Evolutionary conservation across 2,888 invertebrate genomes (phyloP), one percentile per base, ranked within the genome.

Genomic region (Capitulum mitella): DNA sequence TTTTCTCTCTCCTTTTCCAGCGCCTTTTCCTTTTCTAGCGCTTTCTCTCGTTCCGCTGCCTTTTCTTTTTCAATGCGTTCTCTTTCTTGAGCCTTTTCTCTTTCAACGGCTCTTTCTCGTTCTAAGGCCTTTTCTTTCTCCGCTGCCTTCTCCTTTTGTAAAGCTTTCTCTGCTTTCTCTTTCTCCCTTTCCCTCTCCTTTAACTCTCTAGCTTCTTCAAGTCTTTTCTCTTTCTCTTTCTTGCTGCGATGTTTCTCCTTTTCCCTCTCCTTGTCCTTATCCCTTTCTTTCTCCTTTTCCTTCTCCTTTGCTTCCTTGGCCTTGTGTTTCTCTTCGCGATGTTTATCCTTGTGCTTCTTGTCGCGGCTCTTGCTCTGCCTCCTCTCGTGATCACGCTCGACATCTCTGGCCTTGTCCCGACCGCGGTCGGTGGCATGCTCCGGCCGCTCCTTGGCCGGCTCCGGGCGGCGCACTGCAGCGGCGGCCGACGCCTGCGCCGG

Each of bases 161-260:
- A 14, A 46, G n/a, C n/a, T n/a, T n/a, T n/a, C n/a, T n/a, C 6
- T 43, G 43, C 43, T 22, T 26, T 70, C 22, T 70, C 70, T 32
- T 26, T 70, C 37, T 83, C 82, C 86, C 83, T 81, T 89, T 85
- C 82, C 89, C 90, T 81, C 89, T 88, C 2, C 89, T 89, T 64
- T 5, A n/a, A n/a, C n/a, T 64, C 64, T 64, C 19, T 64, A 5
- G 32, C 64, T 19, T 64, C 34, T 19, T 64, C 64, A 82, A 89
- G 90, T 78, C 87, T 88, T 83, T 90, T 90, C 80, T 83, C 79
- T 46, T 82, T 81, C 26, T 64, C 64, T 34, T 64, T 64, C 64
- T 64, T 34, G 1, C n/a, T n/a, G n/a, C 16, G 10, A 14, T 12
- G 16, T 34, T 16, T 61, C n/a, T 86, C 85, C 83, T 85, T 86